Conservation (phyloP, 2,888 invertebrate species). For the Metalampra italica region DNA sequence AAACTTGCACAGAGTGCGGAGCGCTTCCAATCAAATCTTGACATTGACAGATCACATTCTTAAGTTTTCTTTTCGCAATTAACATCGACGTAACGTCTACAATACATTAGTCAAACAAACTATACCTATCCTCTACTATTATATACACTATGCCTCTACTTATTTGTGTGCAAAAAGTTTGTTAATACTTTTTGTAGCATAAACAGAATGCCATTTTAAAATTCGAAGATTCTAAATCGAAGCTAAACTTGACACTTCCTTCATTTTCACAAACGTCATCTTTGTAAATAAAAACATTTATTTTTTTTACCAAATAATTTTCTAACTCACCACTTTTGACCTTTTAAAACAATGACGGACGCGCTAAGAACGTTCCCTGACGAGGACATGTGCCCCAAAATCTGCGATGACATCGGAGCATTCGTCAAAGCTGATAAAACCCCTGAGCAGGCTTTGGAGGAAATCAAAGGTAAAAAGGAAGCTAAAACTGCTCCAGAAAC, state of each 20-base stretch:
- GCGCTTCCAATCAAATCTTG: no score
- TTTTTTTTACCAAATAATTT: background rate
- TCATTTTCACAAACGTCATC: background rate
- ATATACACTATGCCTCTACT: no score
- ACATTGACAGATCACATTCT: no score
- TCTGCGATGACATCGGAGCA: conserved; percentile 56
- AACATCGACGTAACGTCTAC: no score
- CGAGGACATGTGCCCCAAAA: conserved; percentile 48
- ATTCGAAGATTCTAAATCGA: background rate
- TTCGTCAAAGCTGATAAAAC: conserved; percentile 49
- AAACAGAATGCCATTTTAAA: background rate
- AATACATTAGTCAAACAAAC: no score
- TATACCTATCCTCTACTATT: no score
- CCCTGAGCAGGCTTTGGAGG: conserved; percentile 32
- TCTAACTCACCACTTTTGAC: background rate
- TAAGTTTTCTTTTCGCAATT: no score
- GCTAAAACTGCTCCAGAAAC: conserved; percentile 14
- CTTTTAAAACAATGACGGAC: conserved; percentile 15
- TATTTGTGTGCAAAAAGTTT: no score
- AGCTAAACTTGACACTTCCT: background rate
- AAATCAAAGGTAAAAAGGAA: conserved; percentile 21
- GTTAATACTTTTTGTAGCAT: no score
- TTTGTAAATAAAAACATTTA: background rate
- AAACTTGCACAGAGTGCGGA: no score
- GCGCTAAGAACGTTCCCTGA: conserved; percentile 46